Evolutionary conservation across 2,113 vertebrate species (phyloP), one percentile per base, ranked within the genome.

Genomic region (Girardinichthys multiradiatus): DNA sequence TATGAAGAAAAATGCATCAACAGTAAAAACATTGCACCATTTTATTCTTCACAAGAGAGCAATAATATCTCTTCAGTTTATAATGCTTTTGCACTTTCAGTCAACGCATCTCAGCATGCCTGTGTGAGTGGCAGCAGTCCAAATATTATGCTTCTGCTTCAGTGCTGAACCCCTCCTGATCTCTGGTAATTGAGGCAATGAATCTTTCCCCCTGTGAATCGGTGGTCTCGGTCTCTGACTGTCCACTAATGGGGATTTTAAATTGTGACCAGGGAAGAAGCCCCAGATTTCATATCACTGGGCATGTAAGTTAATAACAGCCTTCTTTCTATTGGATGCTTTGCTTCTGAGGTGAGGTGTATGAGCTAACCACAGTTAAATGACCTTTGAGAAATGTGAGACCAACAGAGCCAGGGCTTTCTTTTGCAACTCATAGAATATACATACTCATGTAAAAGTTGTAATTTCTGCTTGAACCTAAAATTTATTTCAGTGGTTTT

Each of bases 261-360:
- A 85, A 79, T 83, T 88, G 69, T 89, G 88, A 92, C 87, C 74
- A 29, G 68, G 51, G 73, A 68, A 80, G 26, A 57, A 68, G 80
- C 74, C 74, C 62, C 71, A 60, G 74, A 90, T 93, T 91, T 91
- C 89, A 92, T 77, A 81, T 67, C 76, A 78, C 89, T 90, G 79
- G 87, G 86, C 89, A 78, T 17, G 71, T 17, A 26, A 24, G 29
- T 76, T 86, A 84, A 87, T 87, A 82, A 81, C 68, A 80, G 45
- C 75, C 76, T 80, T 61, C 76, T 75, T 80, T 65, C 57, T 67
- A 69, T 59, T 42, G 35, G 64, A 77, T 37, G 63, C 65, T 68
- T 26, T 72, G 37, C 61, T 73, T 75, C 48, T 57, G 24, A 81
- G 64, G 74, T 72, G 64, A 79, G 64, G 68, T 68, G 26, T 71